Evolutionary conservation across 2,113 vertebrate genomes (phyloP).

Genomic region (Dicrurus megarhynchus): DNA sequence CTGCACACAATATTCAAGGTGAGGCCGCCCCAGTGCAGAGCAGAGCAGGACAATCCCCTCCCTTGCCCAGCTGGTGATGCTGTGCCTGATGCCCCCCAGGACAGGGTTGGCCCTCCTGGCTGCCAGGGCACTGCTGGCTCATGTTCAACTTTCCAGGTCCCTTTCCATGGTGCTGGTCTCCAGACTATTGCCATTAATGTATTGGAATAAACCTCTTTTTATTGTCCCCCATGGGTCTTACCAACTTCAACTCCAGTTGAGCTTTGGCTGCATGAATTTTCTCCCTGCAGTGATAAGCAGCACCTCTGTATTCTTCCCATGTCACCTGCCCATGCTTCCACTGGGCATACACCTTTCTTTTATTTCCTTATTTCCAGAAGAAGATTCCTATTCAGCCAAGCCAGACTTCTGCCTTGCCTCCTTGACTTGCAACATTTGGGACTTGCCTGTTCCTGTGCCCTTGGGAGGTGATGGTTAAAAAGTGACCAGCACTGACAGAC

Average conservation of each 20-base stretch:
- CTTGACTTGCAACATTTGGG: background rate
- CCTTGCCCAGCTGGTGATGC: rapidly evolving
- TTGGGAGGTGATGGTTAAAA: background rate
- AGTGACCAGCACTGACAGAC: background rate
- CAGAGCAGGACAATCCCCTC: background rate
- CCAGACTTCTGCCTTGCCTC: background rate
- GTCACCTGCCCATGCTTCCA: background rate
- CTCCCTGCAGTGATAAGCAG: background rate
- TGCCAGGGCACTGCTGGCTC: background rate
- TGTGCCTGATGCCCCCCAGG: background rate
- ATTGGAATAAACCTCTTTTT: background rate
- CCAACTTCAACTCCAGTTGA: background rate
- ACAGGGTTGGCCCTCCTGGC: too few species aligned
- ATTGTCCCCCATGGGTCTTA: background rate
- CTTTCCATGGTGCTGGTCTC: background rate
- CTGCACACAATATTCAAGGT: too few species aligned
- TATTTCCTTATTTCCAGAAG: background rate
- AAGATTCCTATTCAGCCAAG: background rate
- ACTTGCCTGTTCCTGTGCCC: background rate
- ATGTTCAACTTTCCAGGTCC: background rate
- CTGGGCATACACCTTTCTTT: background rate
- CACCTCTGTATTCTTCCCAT: background rate
- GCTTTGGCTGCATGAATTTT: background rate
- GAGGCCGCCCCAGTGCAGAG: background rate
- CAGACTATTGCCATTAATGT: background rate